phyloP scores from a whole-genome alignment of 2,113 vertebrate species.

The Oryzias melastigma region DNA sequence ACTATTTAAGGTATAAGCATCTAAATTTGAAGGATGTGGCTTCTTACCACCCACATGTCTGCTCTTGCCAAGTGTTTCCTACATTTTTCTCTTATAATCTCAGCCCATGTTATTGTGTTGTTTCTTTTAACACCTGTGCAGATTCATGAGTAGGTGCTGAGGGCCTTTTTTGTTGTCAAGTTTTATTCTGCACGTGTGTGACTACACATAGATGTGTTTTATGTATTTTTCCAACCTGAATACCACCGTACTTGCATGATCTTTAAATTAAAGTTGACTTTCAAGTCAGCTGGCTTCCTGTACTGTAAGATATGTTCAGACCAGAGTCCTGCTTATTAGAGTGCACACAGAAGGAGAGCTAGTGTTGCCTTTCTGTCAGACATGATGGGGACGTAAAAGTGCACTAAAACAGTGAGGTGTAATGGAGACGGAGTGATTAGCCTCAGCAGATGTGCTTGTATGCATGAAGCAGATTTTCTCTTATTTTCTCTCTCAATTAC shows the following conservation, averaged over 20 bases:
- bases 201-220: background rate
- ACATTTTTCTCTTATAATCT: constrained; percentile 3
- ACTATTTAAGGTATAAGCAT: constrained; percentile 18
- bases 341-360: constrained; percentile 47
- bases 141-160: constrained; percentile 50
- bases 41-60: constrained; percentile 5
- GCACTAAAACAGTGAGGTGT: constrained; percentile 51
- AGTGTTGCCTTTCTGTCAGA: constrained; percentile 72
- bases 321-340: constrained; percentile 62
- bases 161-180: constrained; percentile 37
- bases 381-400: constrained; percentile 75
- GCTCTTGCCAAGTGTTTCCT: constrained; percentile 16
- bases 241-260: constrained; percentile 17
- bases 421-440: constrained; percentile 57
- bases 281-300: constrained; percentile 38
- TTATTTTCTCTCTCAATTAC: constrained; percentile 30
- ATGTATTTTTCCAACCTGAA: background rate
- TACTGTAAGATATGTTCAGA: constrained; percentile 54
- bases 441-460: constrained; percentile 40
- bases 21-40: constrained; percentile 13
- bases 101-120: constrained; percentile 64
- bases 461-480: constrained; percentile 32
- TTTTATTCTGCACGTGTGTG: constrained; percentile 16
- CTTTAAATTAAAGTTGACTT: constrained; percentile 51
- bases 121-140: constrained; percentile 50